phyloP scores from a whole-genome alignment of 2,888 invertebrate species.

The Molanna angustata region DNA sequence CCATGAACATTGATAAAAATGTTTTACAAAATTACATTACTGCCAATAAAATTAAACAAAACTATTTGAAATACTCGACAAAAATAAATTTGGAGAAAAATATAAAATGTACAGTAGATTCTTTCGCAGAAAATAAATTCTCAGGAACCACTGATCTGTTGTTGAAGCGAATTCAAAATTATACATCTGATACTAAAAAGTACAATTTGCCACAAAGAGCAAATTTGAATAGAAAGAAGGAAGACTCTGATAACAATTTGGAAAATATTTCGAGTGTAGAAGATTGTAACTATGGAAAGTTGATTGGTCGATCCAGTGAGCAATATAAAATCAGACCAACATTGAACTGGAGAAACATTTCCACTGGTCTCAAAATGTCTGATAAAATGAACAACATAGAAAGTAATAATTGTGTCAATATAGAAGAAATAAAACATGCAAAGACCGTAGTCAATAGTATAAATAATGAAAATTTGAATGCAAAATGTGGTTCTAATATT shows the following conservation, averaged over 20 bases:
- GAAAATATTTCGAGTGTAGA: neutral
- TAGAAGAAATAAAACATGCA: too few species aligned
- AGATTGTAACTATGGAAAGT: conserved; percentile 5
- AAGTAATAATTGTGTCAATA: too few species aligned
- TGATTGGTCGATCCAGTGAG: conserved; percentile 8
- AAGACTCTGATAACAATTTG: neutral
- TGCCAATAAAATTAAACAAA: conserved; percentile 15
- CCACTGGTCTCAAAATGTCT: conserved; percentile 1
- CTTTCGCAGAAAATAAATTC: conserved; percentile 3
- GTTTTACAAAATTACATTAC: conserved; percentile 27
- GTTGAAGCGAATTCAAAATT: conserved; percentile 19
- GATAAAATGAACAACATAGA: too few species aligned
- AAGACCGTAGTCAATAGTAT: too few species aligned
- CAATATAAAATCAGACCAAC: conserved; percentile 15
- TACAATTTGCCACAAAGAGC: neutral
- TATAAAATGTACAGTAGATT: neutral
- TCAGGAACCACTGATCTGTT: conserved; percentile 17
- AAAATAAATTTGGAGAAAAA: conserved; percentile 11
- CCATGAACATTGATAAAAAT: conserved; percentile 28
- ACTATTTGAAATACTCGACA: conserved; percentile 14
- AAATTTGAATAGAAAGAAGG: neutral
- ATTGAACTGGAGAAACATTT: conserved; percentile 9
- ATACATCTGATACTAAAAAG: conserved; percentile 5
- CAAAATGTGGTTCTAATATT: too few species aligned
- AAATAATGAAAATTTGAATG: too few species aligned